Base-by-base conservation (phyloP, 2,888 invertebrate genomes). In the Ophraella communa region DNA sequence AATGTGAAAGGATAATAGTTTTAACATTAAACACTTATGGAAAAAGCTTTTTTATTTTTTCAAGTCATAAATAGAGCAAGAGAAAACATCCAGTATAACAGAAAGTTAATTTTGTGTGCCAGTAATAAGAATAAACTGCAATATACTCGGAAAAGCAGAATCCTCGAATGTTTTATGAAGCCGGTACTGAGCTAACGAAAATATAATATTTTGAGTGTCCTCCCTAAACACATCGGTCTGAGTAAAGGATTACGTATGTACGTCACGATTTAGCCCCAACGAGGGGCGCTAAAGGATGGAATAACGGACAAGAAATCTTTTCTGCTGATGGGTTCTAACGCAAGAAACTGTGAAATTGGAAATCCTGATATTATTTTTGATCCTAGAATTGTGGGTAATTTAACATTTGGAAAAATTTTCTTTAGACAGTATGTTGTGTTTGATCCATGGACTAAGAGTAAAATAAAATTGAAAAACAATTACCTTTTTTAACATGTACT, bases 281-380 rank as follows among this genome's bases (percentile, higher is more conserved):
- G 51, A 67, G 63, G 23, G 35, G 51, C 20, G 58, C n/a, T 47
- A 33, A 39, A 42, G 54, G 23, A 21, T 30, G 44, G 53, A 53
- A 61, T 51, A 51, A 14, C 49, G 27, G 27, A 51, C 49, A 53
- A 39, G 44, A 54, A 59, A 59, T 51, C 58, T 51, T 49, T 45
- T 39, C 20, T 51, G 42, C 39, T 35, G 58, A 49, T 51, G 24
- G 35, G n/a, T 23, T 59, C 35, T 17, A 14, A 35, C 24, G 75
- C 79, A 80, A 75, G 79, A 78, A 77, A 74, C 79, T 81, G 82
- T 82, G 82, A 82, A 82, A 82, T 82, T 82, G 81, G 82, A 82
- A 82, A 82, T 80, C 78, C 81, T 66, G 71, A 75, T 53, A 53
- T 39, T 53, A 39, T 53, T 23, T 53, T 35, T 33, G 39, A 33